A percentile compares a stretch with the other conserved stretches of the same genome.
Evolutionary conservation across 2,797 vertebrate genomes (phyloP).

Genomic region (Spondyliosoma cantharus): DNA sequence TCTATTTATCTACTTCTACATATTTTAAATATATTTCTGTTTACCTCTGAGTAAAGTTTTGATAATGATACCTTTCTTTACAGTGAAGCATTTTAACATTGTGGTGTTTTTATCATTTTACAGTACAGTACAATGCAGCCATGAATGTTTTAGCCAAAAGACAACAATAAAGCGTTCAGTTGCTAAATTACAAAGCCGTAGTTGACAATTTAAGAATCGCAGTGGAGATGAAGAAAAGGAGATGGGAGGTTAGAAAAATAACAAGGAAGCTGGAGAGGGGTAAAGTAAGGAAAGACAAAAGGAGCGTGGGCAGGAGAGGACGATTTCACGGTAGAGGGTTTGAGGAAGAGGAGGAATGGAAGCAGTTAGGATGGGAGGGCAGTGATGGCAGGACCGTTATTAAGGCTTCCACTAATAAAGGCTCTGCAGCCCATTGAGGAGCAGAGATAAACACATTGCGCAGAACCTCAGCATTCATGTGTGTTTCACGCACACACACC

Average conservation of each 20-base stretch:
- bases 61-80: no score
- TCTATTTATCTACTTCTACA: no score
- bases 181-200: neutral
- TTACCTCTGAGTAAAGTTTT: no score
- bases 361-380: slow-evolving; percentile 24
- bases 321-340: neutral
- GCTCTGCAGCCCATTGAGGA: slow-evolving; percentile 35
- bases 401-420: slow-evolving; percentile 53
- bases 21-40: no score
- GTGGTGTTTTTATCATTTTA: no score
- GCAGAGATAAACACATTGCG: neutral
- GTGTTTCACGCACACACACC: neutral
- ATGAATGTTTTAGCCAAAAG: neutral
- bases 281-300: neutral
- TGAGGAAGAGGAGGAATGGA: slow-evolving; percentile 40
- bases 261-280: neutral
- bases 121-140: no score
- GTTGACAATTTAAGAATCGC: neutral
- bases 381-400: slow-evolving; percentile 48
- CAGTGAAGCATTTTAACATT: no score
- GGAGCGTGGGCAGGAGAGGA: slow-evolving; percentile 31
- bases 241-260: neutral
- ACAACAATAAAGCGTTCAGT: neutral
- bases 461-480: neutral
- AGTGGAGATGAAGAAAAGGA: neutral